Evolutionary conservation across 1,140 invertebrate species (phyloP).

Genomic region (Platyscapa corneri): DNA sequence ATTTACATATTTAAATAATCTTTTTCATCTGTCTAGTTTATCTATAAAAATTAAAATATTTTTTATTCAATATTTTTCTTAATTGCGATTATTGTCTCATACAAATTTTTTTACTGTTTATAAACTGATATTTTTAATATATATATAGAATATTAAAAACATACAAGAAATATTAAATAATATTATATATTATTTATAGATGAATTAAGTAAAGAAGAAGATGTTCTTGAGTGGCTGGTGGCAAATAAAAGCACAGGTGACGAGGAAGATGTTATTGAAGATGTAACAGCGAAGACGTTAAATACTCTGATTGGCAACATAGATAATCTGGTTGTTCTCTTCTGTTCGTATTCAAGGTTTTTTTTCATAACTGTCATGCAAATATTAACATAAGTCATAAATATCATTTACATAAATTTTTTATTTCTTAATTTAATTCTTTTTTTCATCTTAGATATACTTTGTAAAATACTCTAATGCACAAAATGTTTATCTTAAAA

Average conservation of each 20-base stretch:
- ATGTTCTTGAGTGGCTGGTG: constrained; percentile 94
- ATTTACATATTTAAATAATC: too few species aligned
- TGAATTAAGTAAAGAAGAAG: constrained; percentile 92
- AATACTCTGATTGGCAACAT: constrained; percentile 91
- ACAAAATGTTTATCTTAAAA: not conserved
- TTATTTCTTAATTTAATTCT: not conserved
- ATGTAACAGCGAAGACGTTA: constrained; percentile 91
- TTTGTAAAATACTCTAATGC: not conserved
- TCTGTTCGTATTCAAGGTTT: constrained; percentile 83
- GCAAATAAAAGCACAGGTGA: constrained; percentile 93
- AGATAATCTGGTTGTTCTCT: constrained; percentile 92
- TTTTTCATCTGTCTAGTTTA: too few species aligned
- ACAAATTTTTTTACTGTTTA: not conserved
- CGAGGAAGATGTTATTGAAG: constrained; percentile 95
- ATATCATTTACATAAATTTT: not conserved
- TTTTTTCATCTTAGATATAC: not conserved
- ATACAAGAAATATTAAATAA: not conserved
- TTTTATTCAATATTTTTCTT: too few species aligned
- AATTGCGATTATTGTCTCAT: too few species aligned
- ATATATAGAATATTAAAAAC: not conserved
- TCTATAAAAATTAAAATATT: too few species aligned
- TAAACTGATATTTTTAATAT: not conserved
- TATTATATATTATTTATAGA: constrained; percentile 74
- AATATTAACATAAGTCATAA: not conserved
- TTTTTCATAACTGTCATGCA: constrained; percentile 45